Conservation (phyloP, 2,888 invertebrate genomes). For the Troides helena region DNA sequence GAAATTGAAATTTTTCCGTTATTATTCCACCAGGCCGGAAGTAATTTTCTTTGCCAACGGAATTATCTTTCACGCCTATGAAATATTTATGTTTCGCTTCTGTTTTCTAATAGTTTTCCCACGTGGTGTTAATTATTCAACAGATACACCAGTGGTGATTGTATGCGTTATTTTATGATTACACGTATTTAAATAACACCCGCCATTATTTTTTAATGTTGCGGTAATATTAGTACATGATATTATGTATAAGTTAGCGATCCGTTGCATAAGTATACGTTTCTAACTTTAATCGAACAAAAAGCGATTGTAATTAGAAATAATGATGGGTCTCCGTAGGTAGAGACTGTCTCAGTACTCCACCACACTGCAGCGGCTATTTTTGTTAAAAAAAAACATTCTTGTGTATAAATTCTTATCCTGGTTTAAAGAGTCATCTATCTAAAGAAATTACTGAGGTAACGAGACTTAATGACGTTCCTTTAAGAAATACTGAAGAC, state of each 20-base stretch:
- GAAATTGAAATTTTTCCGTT: too few relatives aligned
- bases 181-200: conserved; percentile 62
- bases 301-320: too few relatives aligned
- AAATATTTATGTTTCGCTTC: conserved; percentile 6
- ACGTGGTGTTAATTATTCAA: conserved; percentile 63
- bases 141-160: conserved; percentile 43
- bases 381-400: too few relatives aligned
- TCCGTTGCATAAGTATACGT: conserved; percentile 22
- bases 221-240: background rate
- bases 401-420: too few relatives aligned
- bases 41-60: conserved; percentile 34
- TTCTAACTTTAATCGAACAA: too few relatives aligned
- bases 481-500: too few relatives aligned
- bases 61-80: conserved; percentile 23
- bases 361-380: too few relatives aligned
- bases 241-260: background rate
- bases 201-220: conserved; percentile 48
- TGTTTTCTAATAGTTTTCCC: conserved; percentile 58
- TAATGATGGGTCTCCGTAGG: too few relatives aligned
- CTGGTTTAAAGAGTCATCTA: too few relatives aligned
- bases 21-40: background rate
- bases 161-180: conserved; percentile 45
- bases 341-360: too few relatives aligned
- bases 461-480: too few relatives aligned
- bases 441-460: too few relatives aligned